Evolutionary conservation across 2,888 invertebrate species (phyloP).

Genomic region (Drosophila lacicola): DNA sequence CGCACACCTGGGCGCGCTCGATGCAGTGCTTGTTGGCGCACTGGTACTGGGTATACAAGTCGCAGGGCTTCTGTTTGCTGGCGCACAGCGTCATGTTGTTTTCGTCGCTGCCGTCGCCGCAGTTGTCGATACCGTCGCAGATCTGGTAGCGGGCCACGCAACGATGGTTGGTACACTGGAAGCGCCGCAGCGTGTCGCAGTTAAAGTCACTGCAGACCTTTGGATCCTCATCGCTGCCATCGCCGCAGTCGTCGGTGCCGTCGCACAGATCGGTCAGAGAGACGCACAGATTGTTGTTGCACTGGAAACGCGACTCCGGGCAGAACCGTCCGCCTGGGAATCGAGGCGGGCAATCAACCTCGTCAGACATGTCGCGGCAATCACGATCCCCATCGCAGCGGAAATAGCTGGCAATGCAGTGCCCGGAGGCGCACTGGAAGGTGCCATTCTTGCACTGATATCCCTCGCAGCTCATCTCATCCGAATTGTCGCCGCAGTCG

Average conservation of each 20-base stretch:
- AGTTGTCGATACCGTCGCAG: constrained; percentile 96
- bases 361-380: constrained; percentile 95
- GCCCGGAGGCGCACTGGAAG: constrained; percentile 96
- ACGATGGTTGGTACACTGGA: constrained; percentile 95
- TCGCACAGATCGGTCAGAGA: constrained; percentile 95
- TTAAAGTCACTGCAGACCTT: constrained; percentile 93
- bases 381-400: constrained; percentile 96
- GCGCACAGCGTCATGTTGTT: constrained; percentile 96
- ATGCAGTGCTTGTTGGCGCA: constrained; percentile 96
- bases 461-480: constrained; percentile 93
- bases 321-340: constrained; percentile 96
- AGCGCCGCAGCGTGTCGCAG: constrained; percentile 92
- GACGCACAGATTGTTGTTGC: constrained; percentile 96
- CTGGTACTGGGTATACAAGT: constrained; percentile 91
- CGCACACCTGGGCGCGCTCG: constrained; percentile 91
- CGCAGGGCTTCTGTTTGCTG: constrained; percentile 90
- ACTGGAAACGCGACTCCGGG: constrained; percentile 95
- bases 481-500: constrained; percentile 97
- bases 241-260: constrained; percentile 96
- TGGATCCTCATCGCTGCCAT: constrained; percentile 94
- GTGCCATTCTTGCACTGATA: constrained; percentile 95
- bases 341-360: constrained; percentile 94
- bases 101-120: constrained; percentile 97
- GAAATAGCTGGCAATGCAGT: constrained; percentile 95
- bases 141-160: constrained; percentile 94